phyloP scores from a whole-genome alignment of 2,888 invertebrate species.

The Melieria picta region DNA sequence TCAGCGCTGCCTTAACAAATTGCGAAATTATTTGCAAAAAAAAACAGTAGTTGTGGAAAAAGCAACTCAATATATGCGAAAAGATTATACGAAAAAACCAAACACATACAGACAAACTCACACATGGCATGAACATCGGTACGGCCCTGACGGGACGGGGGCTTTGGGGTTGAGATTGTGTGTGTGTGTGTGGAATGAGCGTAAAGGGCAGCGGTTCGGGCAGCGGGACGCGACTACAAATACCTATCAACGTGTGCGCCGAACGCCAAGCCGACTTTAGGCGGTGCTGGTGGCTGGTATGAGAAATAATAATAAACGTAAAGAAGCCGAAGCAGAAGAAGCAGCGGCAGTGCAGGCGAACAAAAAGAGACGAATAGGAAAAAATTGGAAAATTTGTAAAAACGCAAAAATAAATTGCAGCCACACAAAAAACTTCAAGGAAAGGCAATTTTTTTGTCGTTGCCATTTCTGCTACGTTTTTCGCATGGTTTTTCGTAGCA shows the following conservation, averaged over 20 bases:
- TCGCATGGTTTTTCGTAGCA: background rate
- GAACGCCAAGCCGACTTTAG: slow-evolving; percentile 18
- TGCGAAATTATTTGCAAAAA: slow-evolving; percentile 30
- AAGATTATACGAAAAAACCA: slow-evolving; percentile 21
- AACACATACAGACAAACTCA: slow-evolving; percentile 12
- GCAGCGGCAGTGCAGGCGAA: slow-evolving; percentile 27
- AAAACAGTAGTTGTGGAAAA: slow-evolving; percentile 24
- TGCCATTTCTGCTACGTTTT: slow-evolving; percentile 15
- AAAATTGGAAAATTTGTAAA: slow-evolving; percentile 38
- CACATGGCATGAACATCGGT: background rate
- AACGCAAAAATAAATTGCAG: slow-evolving; percentile 38
- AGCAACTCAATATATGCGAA: background rate
- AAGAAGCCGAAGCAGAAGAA: slow-evolving; percentile 11
- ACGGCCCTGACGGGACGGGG: background rate
- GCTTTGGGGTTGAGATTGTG: too few relatives aligned
- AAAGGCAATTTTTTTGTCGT: slow-evolving; percentile 29
- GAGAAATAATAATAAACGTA: slow-evolving; percentile 30
- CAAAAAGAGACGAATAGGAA: slow-evolving; percentile 5
- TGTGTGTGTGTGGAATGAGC: too few relatives aligned
- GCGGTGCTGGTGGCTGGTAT: slow-evolving; percentile 1
- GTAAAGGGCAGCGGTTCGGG: background rate
- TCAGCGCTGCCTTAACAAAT: slow-evolving; percentile 23
- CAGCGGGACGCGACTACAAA: background rate
- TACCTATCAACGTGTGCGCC: background rate
- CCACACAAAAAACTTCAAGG: slow-evolving; percentile 28